phyloP scores from a whole-genome alignment of 92 coral and sea anemone genomes.

The Porites evermanni region DNA sequence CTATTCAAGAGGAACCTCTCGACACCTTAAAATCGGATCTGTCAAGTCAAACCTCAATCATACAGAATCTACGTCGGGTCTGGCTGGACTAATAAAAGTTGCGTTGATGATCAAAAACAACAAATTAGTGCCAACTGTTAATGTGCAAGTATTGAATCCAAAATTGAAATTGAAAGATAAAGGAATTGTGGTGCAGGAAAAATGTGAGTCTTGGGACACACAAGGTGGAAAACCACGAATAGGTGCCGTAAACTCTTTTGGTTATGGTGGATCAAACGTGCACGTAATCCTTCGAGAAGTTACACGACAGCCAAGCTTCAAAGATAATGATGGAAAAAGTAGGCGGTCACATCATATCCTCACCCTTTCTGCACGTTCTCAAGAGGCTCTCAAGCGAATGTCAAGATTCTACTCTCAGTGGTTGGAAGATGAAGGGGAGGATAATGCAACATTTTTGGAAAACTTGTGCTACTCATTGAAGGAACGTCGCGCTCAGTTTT shows the following conservation, averaged over 20 bases:
- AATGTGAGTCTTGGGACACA: constrained; percentile 65
- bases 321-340: neutral
- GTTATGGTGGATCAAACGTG: constrained; percentile 89
- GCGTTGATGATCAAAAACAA: constrained; percentile 83
- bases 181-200: constrained; percentile 74
- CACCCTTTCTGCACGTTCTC: constrained; percentile 77
- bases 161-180: constrained; percentile 73
- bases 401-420: constrained; percentile 61
- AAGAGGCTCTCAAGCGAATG: constrained; percentile 62
- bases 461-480: constrained; percentile 84
- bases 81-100: constrained; percentile 82
- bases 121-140: constrained; percentile 76
- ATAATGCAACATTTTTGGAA: constrained; percentile 38
- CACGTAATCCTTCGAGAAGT: constrained; percentile 80
- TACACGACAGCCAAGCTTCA: neutral
- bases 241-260: constrained; percentile 87
- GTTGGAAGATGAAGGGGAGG: constrained; percentile 62
- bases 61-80: constrained; percentile 87
- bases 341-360: constrained; percentile 33
- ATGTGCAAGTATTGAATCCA: constrained; percentile 65
- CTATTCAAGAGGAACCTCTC: constrained; percentile 47
- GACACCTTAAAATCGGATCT: constrained; percentile 76
- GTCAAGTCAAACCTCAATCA: constrained; percentile 91
- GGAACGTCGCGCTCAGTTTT: constrained; percentile 76
- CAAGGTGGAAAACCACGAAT: constrained; percentile 65